phyloP scores from a whole-genome alignment of 2,113 vertebrate genomes.

The Etheostoma cragini region DNA sequence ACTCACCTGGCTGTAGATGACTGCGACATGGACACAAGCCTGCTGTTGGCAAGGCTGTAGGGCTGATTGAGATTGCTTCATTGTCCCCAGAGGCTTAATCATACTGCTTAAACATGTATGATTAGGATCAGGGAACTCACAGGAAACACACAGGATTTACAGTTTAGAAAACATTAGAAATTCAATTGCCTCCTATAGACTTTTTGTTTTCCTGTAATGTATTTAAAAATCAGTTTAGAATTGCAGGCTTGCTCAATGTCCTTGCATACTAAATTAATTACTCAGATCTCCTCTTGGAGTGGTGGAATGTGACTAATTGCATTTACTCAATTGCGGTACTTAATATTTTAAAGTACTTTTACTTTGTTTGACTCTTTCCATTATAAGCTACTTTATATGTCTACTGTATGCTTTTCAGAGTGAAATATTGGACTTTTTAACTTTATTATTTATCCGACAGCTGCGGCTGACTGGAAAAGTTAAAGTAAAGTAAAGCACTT shows the following conservation, averaged over 20 bases:
- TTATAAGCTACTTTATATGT: neutral
- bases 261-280: neutral
- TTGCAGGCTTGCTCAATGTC: neutral
- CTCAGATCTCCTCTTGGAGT: neutral
- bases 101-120: constrained; percentile 13
- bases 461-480: neutral
- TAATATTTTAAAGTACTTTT: neutral
- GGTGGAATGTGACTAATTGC: neutral
- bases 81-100: constrained; percentile 16
- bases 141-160: neutral
- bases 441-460: too few species aligned
- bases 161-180: neutral
- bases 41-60: constrained; percentile 7
- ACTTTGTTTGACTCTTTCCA: neutral
- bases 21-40: constrained; percentile 15
- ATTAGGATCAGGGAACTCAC: neutral
- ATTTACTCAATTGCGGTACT: neutral
- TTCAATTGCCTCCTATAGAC: neutral
- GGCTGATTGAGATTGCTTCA: constrained; percentile 26
- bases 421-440: neutral
- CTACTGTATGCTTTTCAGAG: neutral
- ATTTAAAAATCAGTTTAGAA: neutral
- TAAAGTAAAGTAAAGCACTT: neutral
- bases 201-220: neutral
- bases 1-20: constrained; percentile 39